Conservation (phyloP, 1,140 invertebrate genomes). For the Drosophila pectinifera region DNA sequence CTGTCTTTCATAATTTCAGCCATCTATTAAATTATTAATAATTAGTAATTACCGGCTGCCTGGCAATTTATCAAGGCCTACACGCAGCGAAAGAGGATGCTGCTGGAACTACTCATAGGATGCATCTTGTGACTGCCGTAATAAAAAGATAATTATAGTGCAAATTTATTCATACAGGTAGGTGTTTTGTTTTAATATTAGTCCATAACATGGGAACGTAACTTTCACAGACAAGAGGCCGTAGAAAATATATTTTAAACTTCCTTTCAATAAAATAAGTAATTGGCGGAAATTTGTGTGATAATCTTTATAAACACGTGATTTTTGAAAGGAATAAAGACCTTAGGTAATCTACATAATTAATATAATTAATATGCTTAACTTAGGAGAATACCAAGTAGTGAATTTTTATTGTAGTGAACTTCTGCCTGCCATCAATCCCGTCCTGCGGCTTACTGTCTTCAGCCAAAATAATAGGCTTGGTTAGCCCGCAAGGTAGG, state of each 20-base stretch:
- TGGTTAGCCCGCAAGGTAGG: slow-evolving; percentile 8
- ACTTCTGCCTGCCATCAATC: slow-evolving; percentile 30
- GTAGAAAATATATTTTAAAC: background rate
- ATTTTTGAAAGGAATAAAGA: background rate
- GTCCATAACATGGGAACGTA: background rate
- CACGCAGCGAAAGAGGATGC: slow-evolving; percentile 21
- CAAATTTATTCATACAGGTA: background rate
- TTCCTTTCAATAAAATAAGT: background rate
- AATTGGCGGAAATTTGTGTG: background rate
- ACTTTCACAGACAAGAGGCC: background rate
- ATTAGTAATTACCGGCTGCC: slow-evolving; percentile 68
- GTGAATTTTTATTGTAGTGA: too few species aligned
- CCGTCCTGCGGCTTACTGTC: slow-evolving; percentile 24
- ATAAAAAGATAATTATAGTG: slow-evolving; percentile 15
- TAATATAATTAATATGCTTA: too few species aligned
- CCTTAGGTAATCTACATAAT: too few species aligned
- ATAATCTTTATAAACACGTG: background rate
- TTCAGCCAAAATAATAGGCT: slow-evolving; percentile 34
- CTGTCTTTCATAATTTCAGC: slow-evolving; percentile 53
- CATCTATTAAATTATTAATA: slow-evolving; percentile 79
- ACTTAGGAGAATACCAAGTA: too few species aligned
- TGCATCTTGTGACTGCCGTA: slow-evolving; percentile 4
- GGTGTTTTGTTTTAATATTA: background rate
- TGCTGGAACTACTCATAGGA: background rate
- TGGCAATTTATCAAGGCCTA: slow-evolving; percentile 58